Conservation (phyloP, 2,113 vertebrate genomes). For the Scolopax mira region DNA sequence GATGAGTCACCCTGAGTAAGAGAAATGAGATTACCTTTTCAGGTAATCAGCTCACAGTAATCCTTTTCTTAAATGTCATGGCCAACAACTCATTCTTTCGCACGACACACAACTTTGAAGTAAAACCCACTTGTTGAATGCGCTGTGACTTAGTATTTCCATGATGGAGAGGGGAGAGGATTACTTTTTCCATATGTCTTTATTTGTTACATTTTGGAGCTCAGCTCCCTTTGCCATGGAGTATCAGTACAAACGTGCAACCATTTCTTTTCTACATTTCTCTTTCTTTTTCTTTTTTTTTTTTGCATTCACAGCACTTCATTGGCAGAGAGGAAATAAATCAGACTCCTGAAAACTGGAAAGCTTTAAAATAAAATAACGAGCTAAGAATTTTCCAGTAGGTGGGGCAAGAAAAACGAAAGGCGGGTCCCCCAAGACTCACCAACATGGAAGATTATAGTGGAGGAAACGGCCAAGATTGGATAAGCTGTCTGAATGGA, state of each 20-base stretch:
- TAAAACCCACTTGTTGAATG: constrained; percentile 7
- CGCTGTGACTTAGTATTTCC: constrained; percentile 18
- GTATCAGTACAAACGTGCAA: background rate
- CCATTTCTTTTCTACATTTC: background rate
- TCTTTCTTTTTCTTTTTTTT: background rate
- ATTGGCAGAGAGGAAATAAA: background rate
- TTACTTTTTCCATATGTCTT: constrained; percentile 7
- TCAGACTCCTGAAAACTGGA: background rate
- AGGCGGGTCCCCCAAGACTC: background rate
- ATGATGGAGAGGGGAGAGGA: background rate
- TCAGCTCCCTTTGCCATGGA: background rate
- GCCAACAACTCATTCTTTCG: constrained; percentile 20
- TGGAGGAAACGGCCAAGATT: background rate
- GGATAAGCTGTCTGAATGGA: constrained; percentile 17
- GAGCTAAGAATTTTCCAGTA: constrained; percentile 36
- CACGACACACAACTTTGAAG: background rate
- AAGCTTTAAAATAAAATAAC: background rate
- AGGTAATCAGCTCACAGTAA: constrained; percentile 48
- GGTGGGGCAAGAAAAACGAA: constrained; percentile 24
- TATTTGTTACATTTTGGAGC: background rate
- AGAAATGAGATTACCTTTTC: constrained; percentile 45
- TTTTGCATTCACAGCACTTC: background rate
- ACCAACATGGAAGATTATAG: constrained; percentile 27
- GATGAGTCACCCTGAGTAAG: constrained; percentile 47
- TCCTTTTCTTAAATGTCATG: background rate